A percentile compares a stretch with the other conserved stretches of the same genome.
Evolutionary conservation across 2,888 invertebrate genomes (phyloP).

Genomic region (Cordilura impudica): DNA sequence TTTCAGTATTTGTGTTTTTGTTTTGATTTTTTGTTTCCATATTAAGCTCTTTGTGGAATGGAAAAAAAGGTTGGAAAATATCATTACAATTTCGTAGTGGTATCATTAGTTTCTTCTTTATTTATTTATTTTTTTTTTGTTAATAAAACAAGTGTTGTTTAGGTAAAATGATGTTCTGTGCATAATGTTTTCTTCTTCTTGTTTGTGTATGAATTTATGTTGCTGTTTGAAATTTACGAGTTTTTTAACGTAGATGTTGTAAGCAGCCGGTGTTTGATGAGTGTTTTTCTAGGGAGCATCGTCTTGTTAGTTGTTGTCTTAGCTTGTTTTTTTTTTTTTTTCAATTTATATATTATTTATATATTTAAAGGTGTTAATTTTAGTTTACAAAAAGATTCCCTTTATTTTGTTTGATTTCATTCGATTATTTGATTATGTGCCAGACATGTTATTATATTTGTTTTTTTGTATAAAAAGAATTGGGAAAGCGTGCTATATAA

Average conservation of each 20-base stretch:
- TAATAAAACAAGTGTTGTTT: not conserved
- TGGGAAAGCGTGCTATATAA: constrained; percentile 48
- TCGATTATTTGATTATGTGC: constrained; percentile 46
- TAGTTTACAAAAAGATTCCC: constrained; percentile 24
- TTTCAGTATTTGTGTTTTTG: constrained; percentile 3
- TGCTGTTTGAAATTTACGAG: not conserved
- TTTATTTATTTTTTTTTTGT: too few relatives aligned
- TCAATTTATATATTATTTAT: not conserved
- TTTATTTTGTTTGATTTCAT: too few relatives aligned
- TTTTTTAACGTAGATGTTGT: not conserved
- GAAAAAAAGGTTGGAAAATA: not conserved
- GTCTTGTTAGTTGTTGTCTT: not conserved
- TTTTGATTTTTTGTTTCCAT: not conserved
- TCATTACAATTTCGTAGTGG: too few relatives aligned
- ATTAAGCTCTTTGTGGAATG: constrained; percentile 18
- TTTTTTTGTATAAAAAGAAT: constrained; percentile 40
- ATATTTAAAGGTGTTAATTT: constrained; percentile 1
- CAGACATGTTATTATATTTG: constrained; percentile 49
- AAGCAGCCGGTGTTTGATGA: constrained; percentile 7
- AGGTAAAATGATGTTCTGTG: not conserved
- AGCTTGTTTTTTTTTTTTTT: not conserved
- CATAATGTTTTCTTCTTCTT: not conserved
- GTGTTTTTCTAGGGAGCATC: not conserved
- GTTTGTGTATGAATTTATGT: constrained; percentile 6
- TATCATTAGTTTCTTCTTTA: too few relatives aligned